Conservation (phyloP, 2,888 invertebrate species). For the Suillia variegata region DNA sequence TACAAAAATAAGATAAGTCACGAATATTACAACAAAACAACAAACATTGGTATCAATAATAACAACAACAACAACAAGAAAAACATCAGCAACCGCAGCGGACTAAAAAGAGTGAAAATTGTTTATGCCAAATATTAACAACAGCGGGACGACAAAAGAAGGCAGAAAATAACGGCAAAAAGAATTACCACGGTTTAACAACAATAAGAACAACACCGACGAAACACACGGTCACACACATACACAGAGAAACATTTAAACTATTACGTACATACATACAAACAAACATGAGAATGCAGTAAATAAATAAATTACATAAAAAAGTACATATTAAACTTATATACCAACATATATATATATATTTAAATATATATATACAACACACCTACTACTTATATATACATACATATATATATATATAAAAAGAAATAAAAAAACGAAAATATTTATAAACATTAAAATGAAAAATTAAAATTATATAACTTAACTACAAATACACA, state of each 20-base stretch:
- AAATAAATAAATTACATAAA: not conserved
- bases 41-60: not conserved
- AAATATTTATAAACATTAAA: not conserved
- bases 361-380: constrained; percentile 19
- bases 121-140: too few relatives aligned
- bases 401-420: constrained; percentile 20
- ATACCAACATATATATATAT: not conserved
- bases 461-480: not conserved
- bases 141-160: too few relatives aligned
- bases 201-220: not conserved
- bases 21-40: not conserved
- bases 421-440: constrained; percentile 2
- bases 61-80: not conserved
- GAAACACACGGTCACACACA: not conserved
- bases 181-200: too few relatives aligned
- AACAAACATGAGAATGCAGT: not conserved
- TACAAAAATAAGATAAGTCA: not conserved
- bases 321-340: not conserved
- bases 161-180: not conserved
- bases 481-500: not conserved
- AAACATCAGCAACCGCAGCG: too few relatives aligned
- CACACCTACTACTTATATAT: too few relatives aligned
- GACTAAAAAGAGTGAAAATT: not conserved
- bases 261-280: not conserved
- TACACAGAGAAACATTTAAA: constrained; percentile 5